Conservation (phyloP, 2,888 invertebrate genomes). For the Ophioninae sp. region DNA sequence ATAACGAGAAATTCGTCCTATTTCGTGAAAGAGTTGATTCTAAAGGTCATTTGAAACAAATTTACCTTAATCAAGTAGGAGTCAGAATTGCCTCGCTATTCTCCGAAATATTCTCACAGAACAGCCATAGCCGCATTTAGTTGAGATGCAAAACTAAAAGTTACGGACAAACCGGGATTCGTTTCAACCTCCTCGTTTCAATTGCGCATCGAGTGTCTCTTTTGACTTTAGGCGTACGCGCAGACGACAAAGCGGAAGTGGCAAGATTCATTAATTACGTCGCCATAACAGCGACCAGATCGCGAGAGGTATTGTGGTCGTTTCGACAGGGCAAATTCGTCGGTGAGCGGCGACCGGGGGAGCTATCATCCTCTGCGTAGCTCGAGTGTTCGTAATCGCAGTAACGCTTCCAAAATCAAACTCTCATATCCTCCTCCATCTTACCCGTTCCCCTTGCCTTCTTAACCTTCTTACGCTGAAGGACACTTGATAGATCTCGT, state of each 20-base stretch:
- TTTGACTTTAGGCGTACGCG: conserved; percentile 46
- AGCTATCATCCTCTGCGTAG: conserved; percentile 83
- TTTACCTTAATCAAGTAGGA: no score
- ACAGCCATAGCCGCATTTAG: no score
- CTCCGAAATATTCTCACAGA: no score
- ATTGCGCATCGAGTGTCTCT: background rate
- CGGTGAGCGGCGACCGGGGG: conserved; percentile 80
- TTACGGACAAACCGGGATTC: no score
- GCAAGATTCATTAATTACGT: conserved; percentile 43
- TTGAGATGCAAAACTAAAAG: no score
- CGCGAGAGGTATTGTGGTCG: conserved; percentile 51
- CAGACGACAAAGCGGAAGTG: conserved; percentile 40
- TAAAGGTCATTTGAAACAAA: no score
- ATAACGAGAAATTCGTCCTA: no score
- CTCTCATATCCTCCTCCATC: background rate
- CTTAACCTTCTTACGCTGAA: conserved; percentile 30
- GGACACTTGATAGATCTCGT: conserved; percentile 56
- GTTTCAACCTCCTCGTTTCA: no score
- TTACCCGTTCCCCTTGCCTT: background rate
- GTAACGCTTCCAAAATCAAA: conserved; percentile 14
- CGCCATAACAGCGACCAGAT: conserved; percentile 62
- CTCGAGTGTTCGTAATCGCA: conserved; percentile 78
- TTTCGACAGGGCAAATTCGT: conserved; percentile 58
- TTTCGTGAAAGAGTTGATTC: no score
- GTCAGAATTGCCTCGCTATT: no score